Conservation (phyloP, 2,797 vertebrate species). For the Trachurus trachurus region DNA sequence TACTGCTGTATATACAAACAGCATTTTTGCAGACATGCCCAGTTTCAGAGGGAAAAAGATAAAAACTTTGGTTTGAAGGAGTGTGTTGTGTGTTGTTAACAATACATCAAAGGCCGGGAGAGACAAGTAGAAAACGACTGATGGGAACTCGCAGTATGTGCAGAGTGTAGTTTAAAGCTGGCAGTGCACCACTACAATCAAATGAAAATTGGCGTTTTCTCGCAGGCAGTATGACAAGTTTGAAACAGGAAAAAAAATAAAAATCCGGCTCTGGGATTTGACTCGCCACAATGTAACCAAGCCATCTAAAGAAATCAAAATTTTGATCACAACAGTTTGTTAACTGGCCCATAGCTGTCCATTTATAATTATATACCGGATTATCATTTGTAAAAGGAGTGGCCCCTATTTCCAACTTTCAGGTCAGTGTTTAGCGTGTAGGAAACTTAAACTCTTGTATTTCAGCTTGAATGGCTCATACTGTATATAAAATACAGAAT, state of each 20-base stretch:
- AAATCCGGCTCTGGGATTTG: conserved; percentile 33
- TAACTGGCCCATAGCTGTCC: background rate
- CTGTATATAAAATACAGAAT: background rate
- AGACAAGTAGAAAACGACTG: conserved; percentile 53
- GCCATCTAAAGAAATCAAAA: background rate
- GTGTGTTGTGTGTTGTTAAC: conserved; percentile 56
- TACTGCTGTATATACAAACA: conserved; percentile 52
- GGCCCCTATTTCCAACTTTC: background rate
- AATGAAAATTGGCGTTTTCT: conserved; percentile 46
- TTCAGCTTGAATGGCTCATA: background rate
- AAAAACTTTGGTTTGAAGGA: conserved; percentile 53
- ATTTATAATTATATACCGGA: background rate
- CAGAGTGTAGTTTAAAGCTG: conserved; percentile 47
- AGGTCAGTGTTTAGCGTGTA: background rate
- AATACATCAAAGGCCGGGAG: conserved; percentile 66
- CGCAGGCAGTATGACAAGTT: conserved; percentile 46
- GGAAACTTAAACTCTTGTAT: background rate
- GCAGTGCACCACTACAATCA: conserved; percentile 33
- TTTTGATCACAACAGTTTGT: background rate
- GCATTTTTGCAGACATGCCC: conserved; percentile 49
- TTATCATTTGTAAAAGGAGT: background rate
- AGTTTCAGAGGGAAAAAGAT: conserved; percentile 60
- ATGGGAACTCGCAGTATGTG: conserved; percentile 45
- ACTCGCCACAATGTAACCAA: conserved; percentile 18
- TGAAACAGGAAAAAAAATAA: conserved; percentile 21